phyloP scores from a whole-genome alignment of 2,113 vertebrate species.

The Taxidea taxus region DNA sequence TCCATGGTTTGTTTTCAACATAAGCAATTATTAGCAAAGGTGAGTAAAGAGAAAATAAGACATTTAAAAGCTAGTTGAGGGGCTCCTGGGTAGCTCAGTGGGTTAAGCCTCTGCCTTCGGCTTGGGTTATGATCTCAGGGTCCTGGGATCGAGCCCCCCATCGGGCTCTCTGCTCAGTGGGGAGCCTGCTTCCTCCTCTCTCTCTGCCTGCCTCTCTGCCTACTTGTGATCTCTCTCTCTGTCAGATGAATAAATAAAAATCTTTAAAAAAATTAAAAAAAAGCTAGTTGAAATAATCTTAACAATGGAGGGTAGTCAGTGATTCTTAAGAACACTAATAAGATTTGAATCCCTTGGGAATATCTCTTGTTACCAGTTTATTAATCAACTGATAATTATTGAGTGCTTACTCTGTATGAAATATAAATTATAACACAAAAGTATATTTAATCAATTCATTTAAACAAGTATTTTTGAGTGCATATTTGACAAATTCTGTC shows the following conservation, averaged over 20 bases:
- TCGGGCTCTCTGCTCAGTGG: no score
- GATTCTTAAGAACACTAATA: constrained; percentile 5
- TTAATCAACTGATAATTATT: constrained; percentile 3
- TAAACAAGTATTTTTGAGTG: constrained; percentile 28
- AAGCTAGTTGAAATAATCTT: neutral
- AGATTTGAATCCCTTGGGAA: neutral
- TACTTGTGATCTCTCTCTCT: no score
- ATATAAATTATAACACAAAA: constrained; percentile 5
- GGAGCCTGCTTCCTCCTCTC: no score
- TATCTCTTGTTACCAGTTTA: neutral
- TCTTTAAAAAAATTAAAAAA: no score
- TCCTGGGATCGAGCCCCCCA: no score
- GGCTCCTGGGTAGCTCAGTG: no score
- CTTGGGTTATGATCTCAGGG: no score
- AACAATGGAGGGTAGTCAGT: neutral
- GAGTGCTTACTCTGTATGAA: neutral
- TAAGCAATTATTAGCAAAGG: neutral
- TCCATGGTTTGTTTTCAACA: constrained; percentile 15
- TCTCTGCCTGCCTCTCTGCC: no score
- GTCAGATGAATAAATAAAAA: no score
- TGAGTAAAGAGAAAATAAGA: neutral
- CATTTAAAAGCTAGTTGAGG: neutral
- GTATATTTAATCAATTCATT: neutral
- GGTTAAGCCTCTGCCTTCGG: no score
- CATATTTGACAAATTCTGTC: constrained; percentile 3